Conservation (phyloP, 2,888 invertebrate genomes). For the Eulithis testata region DNA sequence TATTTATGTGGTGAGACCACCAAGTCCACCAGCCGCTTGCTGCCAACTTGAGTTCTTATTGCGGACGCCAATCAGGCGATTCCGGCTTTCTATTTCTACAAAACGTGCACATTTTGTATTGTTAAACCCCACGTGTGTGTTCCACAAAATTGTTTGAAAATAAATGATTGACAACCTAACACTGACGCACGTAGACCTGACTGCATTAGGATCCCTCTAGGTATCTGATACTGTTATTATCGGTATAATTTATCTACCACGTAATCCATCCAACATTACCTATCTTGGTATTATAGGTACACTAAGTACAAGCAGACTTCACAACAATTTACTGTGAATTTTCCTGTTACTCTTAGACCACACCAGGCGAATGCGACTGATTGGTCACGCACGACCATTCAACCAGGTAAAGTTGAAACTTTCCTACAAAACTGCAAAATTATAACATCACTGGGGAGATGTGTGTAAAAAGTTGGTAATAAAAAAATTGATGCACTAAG, state of each 20-base stretch:
- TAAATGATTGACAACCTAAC: too few relatives aligned
- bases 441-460: neutral
- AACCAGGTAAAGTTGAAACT: neutral
- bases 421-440: too few relatives aligned
- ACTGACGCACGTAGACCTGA: too few relatives aligned
- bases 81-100: slow-evolving; percentile 10
- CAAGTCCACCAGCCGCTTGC: slow-evolving; percentile 5
- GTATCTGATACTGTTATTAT: too few relatives aligned
- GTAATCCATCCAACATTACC: neutral
- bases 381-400: neutral
- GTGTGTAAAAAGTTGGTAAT: neutral
- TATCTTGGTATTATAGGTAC: neutral
- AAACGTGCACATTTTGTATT: slow-evolving; percentile 2
- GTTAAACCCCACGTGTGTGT: too few relatives aligned
- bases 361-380: slow-evolving; percentile 3
- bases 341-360: slow-evolving; percentile 9
- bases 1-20: slow-evolving; percentile 30
- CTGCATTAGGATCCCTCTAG: too few relatives aligned
- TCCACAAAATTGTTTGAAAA: too few relatives aligned
- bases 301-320: neutral
- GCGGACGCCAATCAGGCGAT: slow-evolving; percentile 2
- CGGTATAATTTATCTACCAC: neutral
- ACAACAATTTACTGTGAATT: slow-evolving; percentile 13
- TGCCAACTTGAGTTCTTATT: slow-evolving; percentile 9
- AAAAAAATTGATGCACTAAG: neutral